These are phyloP conservation scores for Probaryconus sp. DNA, from an alignment of 1,140 invertebrate species.

Conservation along the genomic window DNA sequence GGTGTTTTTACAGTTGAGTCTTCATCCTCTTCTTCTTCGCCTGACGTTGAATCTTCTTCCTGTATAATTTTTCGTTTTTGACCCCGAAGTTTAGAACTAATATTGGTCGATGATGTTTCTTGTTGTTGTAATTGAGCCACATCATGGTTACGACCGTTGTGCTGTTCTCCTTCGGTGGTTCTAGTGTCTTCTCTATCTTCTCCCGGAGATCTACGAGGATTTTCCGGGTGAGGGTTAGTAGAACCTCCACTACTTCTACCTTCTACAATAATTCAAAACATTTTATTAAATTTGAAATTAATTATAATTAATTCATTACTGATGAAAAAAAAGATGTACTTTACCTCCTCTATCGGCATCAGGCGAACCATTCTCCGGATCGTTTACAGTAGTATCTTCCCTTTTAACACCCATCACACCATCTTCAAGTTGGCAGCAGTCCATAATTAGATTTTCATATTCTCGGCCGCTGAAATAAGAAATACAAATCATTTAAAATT, in stretches of 20 bases:
- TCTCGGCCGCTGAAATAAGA: conserved; percentile 88
- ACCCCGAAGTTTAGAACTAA: conserved; percentile 69
- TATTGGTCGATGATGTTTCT: conserved; percentile 62
- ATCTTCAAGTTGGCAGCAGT: conserved; percentile 93
- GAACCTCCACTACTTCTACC: conserved; percentile 80
- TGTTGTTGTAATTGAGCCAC: conserved; percentile 77
- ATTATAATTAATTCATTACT: too few relatives aligned
- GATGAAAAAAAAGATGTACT: conserved; percentile 7
- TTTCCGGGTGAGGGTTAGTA: conserved; percentile 78
- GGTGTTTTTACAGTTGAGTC: conserved; percentile 60
- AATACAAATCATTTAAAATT: conserved; percentile 37
- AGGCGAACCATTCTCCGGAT: conserved; percentile 91
- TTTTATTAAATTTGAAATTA: too few relatives aligned
- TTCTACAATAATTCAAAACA: conserved; percentile 67
- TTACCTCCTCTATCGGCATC: conserved; percentile 88
- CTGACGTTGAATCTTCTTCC: conserved; percentile 79
- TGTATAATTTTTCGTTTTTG: conserved; percentile 79
- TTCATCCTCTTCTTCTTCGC: conserved; percentile 80
- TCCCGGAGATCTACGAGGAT: conserved; percentile 77
- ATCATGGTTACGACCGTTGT: conserved; percentile 78
- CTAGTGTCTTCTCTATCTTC: conserved; percentile 79
- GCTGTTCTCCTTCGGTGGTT: conserved; percentile 79
- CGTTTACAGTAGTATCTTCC: conserved; percentile 87
- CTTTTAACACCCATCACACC: conserved; percentile 86
- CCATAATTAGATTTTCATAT: conserved; percentile 93